Percentiles rank a stretch among this genome's conserved stretches.
phyloP scores from a whole-genome alignment of 2,113 vertebrate genomes.

The Sclerurus mexicanus region DNA sequence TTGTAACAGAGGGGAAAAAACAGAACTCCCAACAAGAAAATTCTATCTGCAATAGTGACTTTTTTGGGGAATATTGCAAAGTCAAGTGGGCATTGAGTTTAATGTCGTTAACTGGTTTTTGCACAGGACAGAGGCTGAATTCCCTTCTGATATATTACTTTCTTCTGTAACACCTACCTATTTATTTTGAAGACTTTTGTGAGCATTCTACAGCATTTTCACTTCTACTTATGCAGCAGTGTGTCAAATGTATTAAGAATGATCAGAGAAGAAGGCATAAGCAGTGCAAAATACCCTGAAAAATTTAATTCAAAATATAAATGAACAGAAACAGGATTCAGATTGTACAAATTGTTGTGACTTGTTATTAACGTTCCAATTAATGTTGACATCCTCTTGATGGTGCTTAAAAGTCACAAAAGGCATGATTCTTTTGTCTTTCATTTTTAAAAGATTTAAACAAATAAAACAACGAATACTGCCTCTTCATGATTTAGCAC shows the following conservation, averaged over 20 bases:
- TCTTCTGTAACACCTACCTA: neutral
- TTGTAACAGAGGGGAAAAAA: neutral
- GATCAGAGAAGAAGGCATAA: neutral
- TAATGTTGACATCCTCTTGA: neutral
- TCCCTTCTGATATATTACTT: neutral
- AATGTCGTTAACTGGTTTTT: neutral
- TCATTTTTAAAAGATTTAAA: neutral
- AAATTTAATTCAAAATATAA: neutral
- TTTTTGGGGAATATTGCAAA: neutral
- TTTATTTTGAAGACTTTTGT: neutral
- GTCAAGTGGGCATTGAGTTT: neutral
- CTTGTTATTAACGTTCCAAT: neutral
- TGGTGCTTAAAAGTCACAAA: neutral
- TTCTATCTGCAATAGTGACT: neutral
- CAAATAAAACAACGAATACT: neutral
- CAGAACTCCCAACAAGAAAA: neutral
- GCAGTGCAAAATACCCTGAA: neutral
- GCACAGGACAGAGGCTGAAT: neutral
- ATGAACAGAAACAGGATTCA: neutral
- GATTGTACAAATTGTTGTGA: neutral
- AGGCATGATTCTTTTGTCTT: neutral
- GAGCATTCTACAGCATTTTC: neutral
- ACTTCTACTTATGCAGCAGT: neutral
- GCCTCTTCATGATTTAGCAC: neutral
- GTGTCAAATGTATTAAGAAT: neutral